Base-by-base conservation (phyloP, 2,888 invertebrate genomes). In the Sarcophaga carnaria region DNA sequence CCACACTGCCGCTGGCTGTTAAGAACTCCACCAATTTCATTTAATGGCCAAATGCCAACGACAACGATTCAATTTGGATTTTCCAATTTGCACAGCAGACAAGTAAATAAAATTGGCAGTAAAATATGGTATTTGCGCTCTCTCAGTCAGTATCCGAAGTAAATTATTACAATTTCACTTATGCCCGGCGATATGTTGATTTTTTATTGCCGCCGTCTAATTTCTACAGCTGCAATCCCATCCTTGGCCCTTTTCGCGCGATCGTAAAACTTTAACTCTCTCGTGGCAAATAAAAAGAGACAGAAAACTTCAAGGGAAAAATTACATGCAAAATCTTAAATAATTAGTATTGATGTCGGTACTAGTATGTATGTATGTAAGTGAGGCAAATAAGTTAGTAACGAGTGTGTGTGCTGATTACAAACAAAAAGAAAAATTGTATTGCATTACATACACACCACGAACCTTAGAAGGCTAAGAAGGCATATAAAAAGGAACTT, bases 211-310 rank as follows among this genome's bases (percentile, higher is more conserved):
- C 37, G 37, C 3, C 8, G 37, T 27, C 63, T 75, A 54, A 47
- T 11, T 25, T 45, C 62, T 81, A 80, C 86, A 86, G 80, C 86
- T 86, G 83, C 78, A 66, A 4, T 37, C 3, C n/a, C 5, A 12
- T 17, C 20, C 25, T 27, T 8, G 62, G n/a, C 47, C 20, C 6
- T 54, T 54, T 14, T 54, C 17, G 0, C 2, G 4, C 4, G 54
- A 54, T 14, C 54, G 4, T 54, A 37, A 37, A 37, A 37, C 37
- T 10, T 37, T 37, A 37, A 37, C 8, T 37, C 37, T 8, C 37
- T 37, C 37, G 37, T 37, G 10, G 37, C 37, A 37, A 37, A 54
- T 54, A 17, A 14, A 14, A 54, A 0, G 54, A 54, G 54, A 49
- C 12, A 5, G 54, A 54, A 54, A 17, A 54, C 14, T 12, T 12